Evolutionary conservation across 2,888 invertebrate genomes (phyloP), one percentile per base, ranked within the genome.

Genomic region (Pharmacophagus antenor): DNA sequence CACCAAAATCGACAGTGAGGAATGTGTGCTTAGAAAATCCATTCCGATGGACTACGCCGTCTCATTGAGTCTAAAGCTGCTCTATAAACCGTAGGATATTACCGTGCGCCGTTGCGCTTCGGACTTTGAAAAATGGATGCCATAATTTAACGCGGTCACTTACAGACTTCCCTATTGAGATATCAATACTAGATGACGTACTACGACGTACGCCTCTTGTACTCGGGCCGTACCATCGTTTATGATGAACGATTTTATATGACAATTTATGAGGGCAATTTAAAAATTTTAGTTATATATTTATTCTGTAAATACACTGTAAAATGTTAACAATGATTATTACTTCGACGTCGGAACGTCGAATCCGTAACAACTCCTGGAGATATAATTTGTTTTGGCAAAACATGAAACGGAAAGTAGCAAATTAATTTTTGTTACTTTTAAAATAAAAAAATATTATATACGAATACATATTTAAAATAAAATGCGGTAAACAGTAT

Each of bases 161-260:
- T 84, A 87, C 81, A 85, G 74, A 85, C 87, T 87, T 88, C 86
- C 85, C 85, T 86, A 88, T 88, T 88, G 88, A 89, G 88, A 88
- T 86, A 89, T 89, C 88, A 88, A 84, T 87, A 81, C 74, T 74
- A 84, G 85, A 88, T 84, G 88, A 87, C 82, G 84, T 72, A 67
- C 73, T 64, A 77, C 75, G 80, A 77, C 82, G 80, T 77, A 75
- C 76, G 70, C 72, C 73, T 76, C 78, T 79, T 82, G 81, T 81
- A 82, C 79, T 76, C 68, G 58, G 68, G 76, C 65, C 57, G 63
- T 67, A 65, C 49, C 27, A 61, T 56, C 27, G 44, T 49, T 49
- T 25, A 15, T 2, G 17, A 4, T 46, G 7, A 41, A 18, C 6
- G 22, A 27, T 48, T 25, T 41, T 47, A 47, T 18, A 18, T 1